Evolutionary conservation across 1,140 invertebrate species (phyloP).

Genomic region (Ooceraea biroi): DNA sequence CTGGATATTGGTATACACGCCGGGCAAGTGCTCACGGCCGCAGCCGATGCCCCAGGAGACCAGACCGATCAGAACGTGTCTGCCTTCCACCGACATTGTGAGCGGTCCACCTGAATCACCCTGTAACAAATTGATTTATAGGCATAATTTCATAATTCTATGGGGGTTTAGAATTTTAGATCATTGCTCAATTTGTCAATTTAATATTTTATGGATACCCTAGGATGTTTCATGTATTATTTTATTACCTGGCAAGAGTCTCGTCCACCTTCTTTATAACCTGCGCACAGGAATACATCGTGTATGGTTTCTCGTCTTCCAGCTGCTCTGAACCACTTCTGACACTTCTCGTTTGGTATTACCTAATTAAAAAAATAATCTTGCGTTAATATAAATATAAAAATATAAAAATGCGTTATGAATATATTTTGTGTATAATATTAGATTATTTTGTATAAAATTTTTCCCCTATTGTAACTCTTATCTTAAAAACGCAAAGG

Average conservation of each 20-base stretch:
- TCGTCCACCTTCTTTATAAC: slow-evolving; percentile 93
- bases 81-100: slow-evolving; percentile 92
- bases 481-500: too few species aligned
- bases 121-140: slow-evolving; percentile 80
- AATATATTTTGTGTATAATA: too few species aligned
- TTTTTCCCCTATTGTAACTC: too few species aligned
- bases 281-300: slow-evolving; percentile 97
- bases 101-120: slow-evolving; percentile 94
- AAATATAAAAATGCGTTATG: too few species aligned
- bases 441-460: too few species aligned
- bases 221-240: not conserved
- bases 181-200: slow-evolving; percentile 25
- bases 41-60: slow-evolving; percentile 97
- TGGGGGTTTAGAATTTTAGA: not conserved
- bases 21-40: slow-evolving; percentile 94
- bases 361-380: slow-evolving; percentile 87
- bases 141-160: not conserved
- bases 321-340: slow-evolving; percentile 95
- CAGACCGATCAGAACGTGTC: slow-evolving; percentile 94
- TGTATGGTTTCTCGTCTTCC: slow-evolving; percentile 96
- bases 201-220: slow-evolving; percentile 18
- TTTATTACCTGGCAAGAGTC: slow-evolving; percentile 88
- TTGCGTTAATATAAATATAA: too few species aligned
- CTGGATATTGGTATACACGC: slow-evolving; percentile 96
- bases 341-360: slow-evolving; percentile 96